These are phyloP conservation scores for Torymus aiolomorphi DNA, from an alignment of 2,888 invertebrate genomes.

Conservation along the genomic window DNA sequence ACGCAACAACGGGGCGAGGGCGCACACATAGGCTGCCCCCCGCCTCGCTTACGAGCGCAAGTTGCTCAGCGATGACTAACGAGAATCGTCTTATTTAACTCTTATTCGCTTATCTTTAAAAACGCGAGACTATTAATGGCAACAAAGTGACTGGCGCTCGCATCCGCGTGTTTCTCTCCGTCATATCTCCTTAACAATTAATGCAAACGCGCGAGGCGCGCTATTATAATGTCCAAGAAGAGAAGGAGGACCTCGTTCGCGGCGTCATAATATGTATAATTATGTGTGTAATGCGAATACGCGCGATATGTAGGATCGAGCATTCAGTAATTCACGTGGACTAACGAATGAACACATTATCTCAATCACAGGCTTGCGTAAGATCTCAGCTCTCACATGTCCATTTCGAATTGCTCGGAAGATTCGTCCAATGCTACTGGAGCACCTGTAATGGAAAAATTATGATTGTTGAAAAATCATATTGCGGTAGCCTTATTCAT, in stretches of 20 bases:
- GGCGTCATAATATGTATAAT: background rate
- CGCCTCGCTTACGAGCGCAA: no score
- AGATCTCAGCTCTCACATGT: conserved; percentile 70
- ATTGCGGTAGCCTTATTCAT: background rate
- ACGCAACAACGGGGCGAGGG: no score
- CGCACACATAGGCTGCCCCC: no score
- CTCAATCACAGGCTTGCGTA: conserved; percentile 61
- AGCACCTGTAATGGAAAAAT: conserved; percentile 41
- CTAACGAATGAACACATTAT: conserved; percentile 63
- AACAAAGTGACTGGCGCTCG: conserved; percentile 32
- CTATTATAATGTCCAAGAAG: no score
- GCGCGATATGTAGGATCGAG: conserved; percentile 40
- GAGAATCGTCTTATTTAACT: conserved; percentile 4
- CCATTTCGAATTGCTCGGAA: conserved; percentile 76
- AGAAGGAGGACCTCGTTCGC: no score
- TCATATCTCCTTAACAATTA: background rate
- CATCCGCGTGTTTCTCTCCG: background rate
- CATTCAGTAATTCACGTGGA: conserved; percentile 38
- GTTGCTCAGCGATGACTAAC: conserved; percentile 12
- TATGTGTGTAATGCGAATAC: conserved; percentile 7
- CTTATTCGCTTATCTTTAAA: conserved; percentile 24
- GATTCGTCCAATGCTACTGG: conserved; percentile 67
- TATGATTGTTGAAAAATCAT: background rate
- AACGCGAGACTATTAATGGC: conserved; percentile 44
- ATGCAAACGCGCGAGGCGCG: conserved; percentile 5